Evolutionary conservation across 2,797 vertebrate genomes (phyloP), one percentile per base, ranked within the genome.

Genomic region (Malacoctenus gilli): DNA sequence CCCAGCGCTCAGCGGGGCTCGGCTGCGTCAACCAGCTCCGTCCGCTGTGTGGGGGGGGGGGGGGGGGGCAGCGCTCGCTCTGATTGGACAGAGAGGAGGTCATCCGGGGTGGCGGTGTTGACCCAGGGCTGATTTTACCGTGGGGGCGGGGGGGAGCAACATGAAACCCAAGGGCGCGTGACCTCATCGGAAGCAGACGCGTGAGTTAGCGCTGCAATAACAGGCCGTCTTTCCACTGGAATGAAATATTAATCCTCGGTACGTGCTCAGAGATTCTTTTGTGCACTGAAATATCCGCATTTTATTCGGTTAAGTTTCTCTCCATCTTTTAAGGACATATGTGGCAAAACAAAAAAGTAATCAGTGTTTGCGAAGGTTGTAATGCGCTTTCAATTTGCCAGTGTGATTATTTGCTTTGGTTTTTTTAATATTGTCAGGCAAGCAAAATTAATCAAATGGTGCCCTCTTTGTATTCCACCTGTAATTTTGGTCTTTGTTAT

Each of bases 171-270:
- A 58, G 22, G 46, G 32, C 54, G 22, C 13, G 5, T 6, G 18
- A 77, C 63, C 64, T 80, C 51, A 42, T 75, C 38, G 13, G 62
- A 63, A 63, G 52, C 31, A 64, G 18, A 22, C 51, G 61, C 10
- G 1, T 40, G 25, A 61, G 55, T 65, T 58, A 58, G 71, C 38
- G 37, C 19, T 1, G 61, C 30, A 59, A 48, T 30, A 65, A 55
- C 48, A 32, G 49, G 57, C 72, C 51, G 22, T 80, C 59, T 72
- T 77, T 74, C 77, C 42, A 44, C 69, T 64, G 4, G 5, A 69
- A 62, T 80, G 19, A 78, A 80, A 78, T 68, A 66, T 77, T 68
- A 78, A 83, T 83, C 58, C 44, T 53, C 1, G 3, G 61, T 75
- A 66, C 32, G 39, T 53, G 48, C 67, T 66, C 55, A 1, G 25